These are phyloP conservation scores for Lordiphosa clarofinis DNA, from an alignment of 1,140 invertebrate species.

Conservation along the genomic window DNA sequence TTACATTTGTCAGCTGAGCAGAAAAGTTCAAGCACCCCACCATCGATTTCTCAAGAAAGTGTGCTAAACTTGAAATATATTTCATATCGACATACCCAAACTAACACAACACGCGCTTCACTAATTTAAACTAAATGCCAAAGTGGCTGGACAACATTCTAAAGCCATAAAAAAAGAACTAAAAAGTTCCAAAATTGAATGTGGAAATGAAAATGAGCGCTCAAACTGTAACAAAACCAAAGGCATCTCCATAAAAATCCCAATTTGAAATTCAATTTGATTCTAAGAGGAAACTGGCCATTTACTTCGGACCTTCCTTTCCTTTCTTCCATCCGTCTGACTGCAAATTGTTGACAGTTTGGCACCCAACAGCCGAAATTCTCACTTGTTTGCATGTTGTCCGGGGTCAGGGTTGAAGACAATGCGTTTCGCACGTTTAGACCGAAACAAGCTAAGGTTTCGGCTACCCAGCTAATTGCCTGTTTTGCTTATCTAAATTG, in stretches of 20 bases:
- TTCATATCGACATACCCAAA: conserved; percentile 15
- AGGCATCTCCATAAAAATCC: conserved; percentile 24
- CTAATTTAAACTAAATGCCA: conserved; percentile 63
- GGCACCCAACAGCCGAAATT: conserved; percentile 28
- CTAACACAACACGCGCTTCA: conserved; percentile 48
- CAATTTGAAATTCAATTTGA: conserved; percentile 3
- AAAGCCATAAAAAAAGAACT: conserved; percentile 66
- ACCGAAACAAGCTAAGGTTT: conserved; percentile 13
- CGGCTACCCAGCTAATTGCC: conserved; percentile 55
- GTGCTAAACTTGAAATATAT: not conserved
- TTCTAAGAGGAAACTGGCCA: not conserved
- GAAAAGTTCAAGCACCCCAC: conserved; percentile 1
- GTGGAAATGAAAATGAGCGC: conserved; percentile 46
- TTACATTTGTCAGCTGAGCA: conserved; percentile 16
- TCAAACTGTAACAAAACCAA: conserved; percentile 33
- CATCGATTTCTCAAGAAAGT: not conserved
- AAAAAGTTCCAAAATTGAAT: conserved; percentile 41
- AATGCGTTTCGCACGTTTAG: conserved; percentile 64
- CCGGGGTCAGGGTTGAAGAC: conserved; percentile 69
- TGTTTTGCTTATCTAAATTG: conserved; percentile 71
- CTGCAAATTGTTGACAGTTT: conserved; percentile 41
- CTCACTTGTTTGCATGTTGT: conserved; percentile 60
- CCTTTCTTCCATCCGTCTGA: conserved; percentile 1
- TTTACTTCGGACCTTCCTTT: not conserved
- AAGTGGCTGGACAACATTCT: conserved; percentile 73